Conservation (phyloP, 1,140 invertebrate species). For the Subanguina moxae region DNA sequence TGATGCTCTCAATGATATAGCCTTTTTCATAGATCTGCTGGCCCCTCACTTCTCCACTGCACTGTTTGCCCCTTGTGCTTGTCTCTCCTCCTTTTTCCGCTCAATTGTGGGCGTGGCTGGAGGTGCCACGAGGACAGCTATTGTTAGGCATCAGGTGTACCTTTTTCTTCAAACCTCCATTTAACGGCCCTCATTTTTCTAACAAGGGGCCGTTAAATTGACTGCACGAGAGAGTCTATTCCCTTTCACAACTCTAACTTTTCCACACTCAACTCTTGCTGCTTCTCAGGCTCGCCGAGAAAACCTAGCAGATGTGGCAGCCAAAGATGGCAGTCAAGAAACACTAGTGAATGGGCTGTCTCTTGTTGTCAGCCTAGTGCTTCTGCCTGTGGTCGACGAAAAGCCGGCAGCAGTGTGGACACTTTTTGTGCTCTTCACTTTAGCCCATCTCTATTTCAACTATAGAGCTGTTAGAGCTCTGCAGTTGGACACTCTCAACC, state of each 20-base stretch:
- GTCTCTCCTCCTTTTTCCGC: conserved; percentile 66
- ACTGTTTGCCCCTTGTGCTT: conserved; percentile 60
- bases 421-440: conserved; percentile 72
- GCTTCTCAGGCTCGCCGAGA: conserved; percentile 71
- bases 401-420: conserved; percentile 67
- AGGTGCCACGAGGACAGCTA: conserved; percentile 80
- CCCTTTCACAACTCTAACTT: too few species aligned
- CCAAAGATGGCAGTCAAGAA: conserved; percentile 93
- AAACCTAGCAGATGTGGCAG: conserved; percentile 85
- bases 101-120: conserved; percentile 77
- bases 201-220: too few species aligned
- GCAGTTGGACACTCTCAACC: conserved; percentile 74
- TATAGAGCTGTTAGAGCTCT: conserved; percentile 75
- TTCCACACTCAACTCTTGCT: too few species aligned
- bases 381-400: conserved; percentile 54
- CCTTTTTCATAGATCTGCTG: conserved; percentile 76
- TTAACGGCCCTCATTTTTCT: too few species aligned
- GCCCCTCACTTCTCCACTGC: conserved; percentile 63
- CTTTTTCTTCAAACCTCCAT: too few species aligned
- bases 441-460: conserved; percentile 78
- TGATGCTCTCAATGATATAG: conserved; percentile 83
- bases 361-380: conserved; percentile 27
- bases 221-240: too few species aligned
- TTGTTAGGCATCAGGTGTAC: conserved; percentile 84
- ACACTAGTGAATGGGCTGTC: conserved; percentile 78